Base-by-base conservation (phyloP, 2,797 vertebrate genomes). In the Eutrigla gurnardus region DNA sequence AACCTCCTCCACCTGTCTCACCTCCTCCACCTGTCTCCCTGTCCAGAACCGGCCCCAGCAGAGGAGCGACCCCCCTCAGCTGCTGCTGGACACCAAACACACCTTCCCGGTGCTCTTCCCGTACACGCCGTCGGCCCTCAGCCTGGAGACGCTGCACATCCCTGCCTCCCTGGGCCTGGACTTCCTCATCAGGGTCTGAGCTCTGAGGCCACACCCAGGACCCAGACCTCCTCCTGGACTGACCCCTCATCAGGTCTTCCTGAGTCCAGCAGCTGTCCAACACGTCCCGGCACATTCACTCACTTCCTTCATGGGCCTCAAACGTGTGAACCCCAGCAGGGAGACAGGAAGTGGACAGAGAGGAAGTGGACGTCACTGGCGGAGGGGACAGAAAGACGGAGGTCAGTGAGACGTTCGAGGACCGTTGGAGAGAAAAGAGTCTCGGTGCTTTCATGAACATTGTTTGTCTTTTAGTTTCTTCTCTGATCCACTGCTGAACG, bases 1-100 rank as follows among this genome's bases (percentile, higher is more conserved):
- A 25, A 25, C 25, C 25, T 25, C 25, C 25, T 25, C 25, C 13
- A 8, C 3, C 43, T 17, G 32, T 60, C 6, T 62, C 10, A 62
- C 50, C n/a, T 65, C 3, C 4, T 25, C 25, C 25, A 25, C 25
- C 6, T 65, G 15, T 65, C 39, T 39, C 5, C 9, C 7, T 91
- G 70, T 83, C 70, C 72, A 99, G 98, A 94, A 82, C 7, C 90
- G 90, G 7, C 94, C 98, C 7, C 94, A 96, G 82, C 95, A 96
- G 8, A 91, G 96, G 4, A 96, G 93, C 0, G 98, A 98, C 12
- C 88, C 94, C 18, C 94, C 94, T 0, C 96, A 97, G 73, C 95
- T 99, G 7, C 95, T 99, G 49, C 9, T 96, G 77, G 97, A 98
- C 94, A 97, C 94, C 90, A 99, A 98, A 82, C 94, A 96, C 81